Conservation (phyloP, 2,113 vertebrate genomes). For the Nesogale talazaci region DNA sequence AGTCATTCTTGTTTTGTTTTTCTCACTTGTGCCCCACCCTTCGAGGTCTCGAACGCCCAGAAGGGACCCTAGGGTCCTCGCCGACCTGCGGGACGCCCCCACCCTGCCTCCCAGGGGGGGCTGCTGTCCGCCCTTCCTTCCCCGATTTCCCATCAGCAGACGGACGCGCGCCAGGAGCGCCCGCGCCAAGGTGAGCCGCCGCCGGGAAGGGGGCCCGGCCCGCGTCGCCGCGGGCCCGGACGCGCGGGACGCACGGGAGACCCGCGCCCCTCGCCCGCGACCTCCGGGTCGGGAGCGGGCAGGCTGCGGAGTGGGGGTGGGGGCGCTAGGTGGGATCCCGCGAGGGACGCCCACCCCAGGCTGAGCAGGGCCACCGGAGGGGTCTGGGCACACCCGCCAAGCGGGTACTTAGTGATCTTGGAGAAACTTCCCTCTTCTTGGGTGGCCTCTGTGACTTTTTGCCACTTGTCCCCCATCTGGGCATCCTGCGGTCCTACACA, state of each 20-base stretch:
- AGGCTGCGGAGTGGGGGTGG: neutral
- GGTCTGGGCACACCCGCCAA: neutral
- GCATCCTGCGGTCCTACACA: neutral
- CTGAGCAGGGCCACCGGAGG: neutral
- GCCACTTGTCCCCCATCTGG: neutral
- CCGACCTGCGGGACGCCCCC: fast-evolving
- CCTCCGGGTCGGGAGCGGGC: neutral
- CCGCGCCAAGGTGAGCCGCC: neutral
- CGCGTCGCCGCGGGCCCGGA: neutral
- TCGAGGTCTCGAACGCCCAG: neutral
- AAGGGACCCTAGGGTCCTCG: neutral
- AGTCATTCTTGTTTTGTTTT: neutral
- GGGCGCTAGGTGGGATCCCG: neutral
- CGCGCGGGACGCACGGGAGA: fast-evolving
- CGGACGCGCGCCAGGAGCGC: neutral
- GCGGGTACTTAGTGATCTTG: neutral
- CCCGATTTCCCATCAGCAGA: neutral
- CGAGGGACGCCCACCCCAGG: conserved; percentile 4
- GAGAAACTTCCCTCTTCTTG: neutral
- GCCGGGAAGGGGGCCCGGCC: neutral
- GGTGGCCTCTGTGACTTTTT: neutral
- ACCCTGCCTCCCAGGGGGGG: fast-evolving
- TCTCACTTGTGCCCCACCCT: neutral
- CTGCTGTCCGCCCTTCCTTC: neutral
- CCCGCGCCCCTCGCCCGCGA: neutral